These are phyloP conservation scores for Chamaetylas fuelleborni DNA, from an alignment of 2,113 vertebrate genomes.

Conservation along the genomic window DNA sequence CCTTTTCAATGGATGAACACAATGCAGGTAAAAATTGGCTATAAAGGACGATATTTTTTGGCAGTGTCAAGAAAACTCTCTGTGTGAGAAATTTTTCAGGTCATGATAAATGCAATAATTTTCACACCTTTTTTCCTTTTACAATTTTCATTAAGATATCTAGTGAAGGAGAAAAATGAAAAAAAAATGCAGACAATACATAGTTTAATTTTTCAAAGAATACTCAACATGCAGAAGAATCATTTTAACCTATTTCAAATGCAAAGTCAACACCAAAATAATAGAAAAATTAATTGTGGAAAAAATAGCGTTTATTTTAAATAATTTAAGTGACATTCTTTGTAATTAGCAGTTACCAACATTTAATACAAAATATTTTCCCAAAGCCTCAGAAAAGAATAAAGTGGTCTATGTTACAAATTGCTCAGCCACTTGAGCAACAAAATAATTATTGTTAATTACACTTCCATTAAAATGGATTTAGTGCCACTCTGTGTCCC, in stretches of 20 bases:
- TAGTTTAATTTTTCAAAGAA: too few relatives aligned
- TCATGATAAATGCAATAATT: background rate
- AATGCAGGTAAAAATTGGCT: constrained; percentile 82
- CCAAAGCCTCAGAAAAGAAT: background rate
- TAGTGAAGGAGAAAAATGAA: background rate
- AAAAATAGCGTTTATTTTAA: background rate
- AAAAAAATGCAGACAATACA: background rate
- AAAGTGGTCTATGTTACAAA: background rate
- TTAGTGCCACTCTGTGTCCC: background rate
- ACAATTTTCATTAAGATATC: background rate
- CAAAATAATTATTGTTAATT: background rate
- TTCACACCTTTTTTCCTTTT: background rate
- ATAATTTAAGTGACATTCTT: background rate
- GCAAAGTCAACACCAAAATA: background rate
- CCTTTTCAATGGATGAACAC: constrained; percentile 91
- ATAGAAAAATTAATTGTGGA: background rate
- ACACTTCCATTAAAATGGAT: background rate
- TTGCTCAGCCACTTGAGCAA: background rate
- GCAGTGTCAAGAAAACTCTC: background rate
- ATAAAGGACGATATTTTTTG: background rate
- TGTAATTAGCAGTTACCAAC: background rate
- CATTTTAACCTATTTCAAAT: too few relatives aligned
- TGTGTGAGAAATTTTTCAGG: background rate
- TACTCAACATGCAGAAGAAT: too few relatives aligned
- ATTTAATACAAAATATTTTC: background rate